Conservation (phyloP, 2,113 vertebrate species). For the Synchiropus splendidus region DNA sequence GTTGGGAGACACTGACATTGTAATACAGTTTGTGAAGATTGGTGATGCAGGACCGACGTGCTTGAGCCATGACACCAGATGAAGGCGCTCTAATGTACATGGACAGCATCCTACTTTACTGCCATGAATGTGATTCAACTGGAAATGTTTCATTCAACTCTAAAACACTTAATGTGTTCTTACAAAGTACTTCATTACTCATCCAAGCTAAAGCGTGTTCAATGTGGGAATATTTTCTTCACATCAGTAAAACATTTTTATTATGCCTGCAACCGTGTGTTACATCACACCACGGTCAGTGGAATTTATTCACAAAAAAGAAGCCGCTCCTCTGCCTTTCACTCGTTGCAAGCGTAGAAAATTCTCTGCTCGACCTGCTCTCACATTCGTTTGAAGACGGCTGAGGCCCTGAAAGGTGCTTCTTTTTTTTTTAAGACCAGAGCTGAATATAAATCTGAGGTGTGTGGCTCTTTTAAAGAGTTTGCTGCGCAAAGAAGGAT, state of each 20-base stretch:
- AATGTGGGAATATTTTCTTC: slow-evolving; percentile 3
- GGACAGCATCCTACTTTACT: no score
- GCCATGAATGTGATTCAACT: no score
- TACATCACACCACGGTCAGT: background rate
- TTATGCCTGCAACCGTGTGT: no score
- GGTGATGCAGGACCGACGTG: no score
- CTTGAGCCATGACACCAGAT: slow-evolving; percentile 8
- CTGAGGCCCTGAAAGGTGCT: slow-evolving; percentile 33
- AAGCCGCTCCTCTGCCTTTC: slow-evolving; percentile 1
- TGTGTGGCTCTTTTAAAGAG: slow-evolving; percentile 32
- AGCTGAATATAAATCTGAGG: slow-evolving; percentile 50
- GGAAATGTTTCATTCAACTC: no score
- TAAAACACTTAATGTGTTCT: no score
- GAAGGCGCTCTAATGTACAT: no score
- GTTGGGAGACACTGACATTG: no score
- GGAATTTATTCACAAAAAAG: no score
- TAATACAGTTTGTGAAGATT: no score
- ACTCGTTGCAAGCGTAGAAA: slow-evolving; percentile 30
- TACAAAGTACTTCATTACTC: no score
- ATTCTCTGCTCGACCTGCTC: slow-evolving; percentile 28
- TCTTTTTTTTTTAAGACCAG: slow-evolving; percentile 29
- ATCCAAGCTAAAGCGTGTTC: slow-evolving; percentile 14
- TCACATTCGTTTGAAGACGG: slow-evolving; percentile 39
- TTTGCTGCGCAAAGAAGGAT: slow-evolving; percentile 33
- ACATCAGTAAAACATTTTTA: no score